phyloP scores from a whole-genome alignment of 2,797 vertebrate species.

The Rhinogobio ventralis region DNA sequence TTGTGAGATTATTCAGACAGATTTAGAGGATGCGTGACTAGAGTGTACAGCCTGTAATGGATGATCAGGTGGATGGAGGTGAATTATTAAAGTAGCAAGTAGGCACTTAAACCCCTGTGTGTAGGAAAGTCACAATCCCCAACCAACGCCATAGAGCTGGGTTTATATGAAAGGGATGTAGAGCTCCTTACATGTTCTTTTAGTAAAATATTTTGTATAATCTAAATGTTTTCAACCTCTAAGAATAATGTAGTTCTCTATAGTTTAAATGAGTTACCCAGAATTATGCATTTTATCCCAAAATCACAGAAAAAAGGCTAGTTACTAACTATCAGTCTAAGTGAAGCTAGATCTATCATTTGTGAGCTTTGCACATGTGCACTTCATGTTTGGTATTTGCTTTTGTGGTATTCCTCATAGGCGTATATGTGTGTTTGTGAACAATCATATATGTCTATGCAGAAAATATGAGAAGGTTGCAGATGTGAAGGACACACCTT shows the following conservation, averaged over 20 bases:
- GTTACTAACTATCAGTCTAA: background rate
- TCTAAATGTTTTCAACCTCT: background rate
- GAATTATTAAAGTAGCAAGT: conserved; percentile 24
- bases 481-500: conserved; percentile 95
- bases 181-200: background rate
- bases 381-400: conserved; percentile 30
- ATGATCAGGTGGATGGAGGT: background rate
- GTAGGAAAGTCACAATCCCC: background rate
- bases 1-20: background rate
- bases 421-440: background rate
- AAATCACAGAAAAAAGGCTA: background rate
- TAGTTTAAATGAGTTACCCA: background rate
- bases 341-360: background rate
- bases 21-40: conserved; percentile 35
- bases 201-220: background rate
- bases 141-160: background rate
- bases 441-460: conserved; percentile 56
- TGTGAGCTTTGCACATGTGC: background rate
- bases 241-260: background rate
- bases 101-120: conserved; percentile 18
- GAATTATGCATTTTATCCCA: background rate
- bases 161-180: background rate
- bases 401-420: conserved; percentile 8
- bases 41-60: conserved; percentile 20
- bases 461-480: conserved; percentile 84